A percentile compares a stretch with the other conserved stretches of the same genome.
phyloP scores from a whole-genome alignment of 2,888 invertebrate genomes.

The Entomobrya multifasciata region DNA sequence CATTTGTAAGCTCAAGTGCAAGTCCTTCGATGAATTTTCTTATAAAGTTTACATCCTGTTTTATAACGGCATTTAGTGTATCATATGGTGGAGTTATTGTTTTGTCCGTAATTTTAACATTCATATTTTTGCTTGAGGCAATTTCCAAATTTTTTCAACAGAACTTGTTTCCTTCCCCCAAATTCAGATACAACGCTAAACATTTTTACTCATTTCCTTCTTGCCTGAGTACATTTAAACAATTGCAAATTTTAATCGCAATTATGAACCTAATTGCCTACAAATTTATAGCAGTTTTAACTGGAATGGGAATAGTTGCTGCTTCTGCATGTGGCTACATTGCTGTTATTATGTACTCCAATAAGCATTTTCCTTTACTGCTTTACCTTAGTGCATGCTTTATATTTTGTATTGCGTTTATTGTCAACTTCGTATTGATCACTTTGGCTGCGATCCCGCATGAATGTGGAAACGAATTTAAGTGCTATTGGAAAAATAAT shows the following conservation, averaged over 20 bases:
- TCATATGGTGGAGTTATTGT: neutral
- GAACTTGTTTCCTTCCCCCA: neutral
- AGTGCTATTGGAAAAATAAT: neutral
- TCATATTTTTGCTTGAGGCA: neutral
- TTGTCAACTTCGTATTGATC: conserved; percentile 3
- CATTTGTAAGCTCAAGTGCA: no score
- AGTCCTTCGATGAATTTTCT: neutral
- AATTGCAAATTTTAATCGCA: neutral
- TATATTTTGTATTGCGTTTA: neutral
- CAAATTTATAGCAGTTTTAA: neutral
- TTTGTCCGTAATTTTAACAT: neutral
- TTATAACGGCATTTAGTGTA: no score
- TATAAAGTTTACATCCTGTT: neutral
- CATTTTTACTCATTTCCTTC: neutral
- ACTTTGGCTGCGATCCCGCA: neutral
- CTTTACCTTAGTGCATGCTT: neutral
- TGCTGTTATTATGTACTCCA: neutral
- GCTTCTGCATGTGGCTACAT: neutral
- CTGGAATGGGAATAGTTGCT: conserved; percentile 7
- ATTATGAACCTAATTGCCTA: neutral
- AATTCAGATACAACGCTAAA: neutral
- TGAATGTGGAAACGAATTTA: neutral
- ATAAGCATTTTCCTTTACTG: neutral
- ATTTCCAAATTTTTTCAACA: neutral
- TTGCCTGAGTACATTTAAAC: neutral